Evolutionary conservation across 2,888 invertebrate genomes (phyloP), one percentile per base, ranked within the genome.

Genomic region (Chrysomela aeneicollis): DNA sequence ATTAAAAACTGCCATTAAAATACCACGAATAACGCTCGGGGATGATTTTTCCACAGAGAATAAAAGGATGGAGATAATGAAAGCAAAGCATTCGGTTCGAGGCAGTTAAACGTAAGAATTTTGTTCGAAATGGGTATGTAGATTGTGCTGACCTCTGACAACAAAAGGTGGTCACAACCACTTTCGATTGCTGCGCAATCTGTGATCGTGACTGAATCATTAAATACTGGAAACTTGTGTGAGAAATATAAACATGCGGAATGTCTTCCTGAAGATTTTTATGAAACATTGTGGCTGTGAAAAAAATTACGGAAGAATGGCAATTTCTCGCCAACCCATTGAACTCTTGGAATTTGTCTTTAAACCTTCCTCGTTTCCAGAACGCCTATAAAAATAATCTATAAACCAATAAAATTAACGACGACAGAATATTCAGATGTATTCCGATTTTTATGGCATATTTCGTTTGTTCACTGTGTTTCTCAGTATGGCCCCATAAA

Each of bases 1-100:
- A 77, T 76, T 77, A 76, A 77, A 76, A 75, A 76, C 62, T 72
- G 74, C 74, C 75, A 76, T 77, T 76, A 77, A 77, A 77, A 76
- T 76, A 70, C 75, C 76, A 73, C 73, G 74, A 75, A n/a, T n/a
- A 72, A 73, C 71, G 69, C 66, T 68, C 68, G 70, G 69, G 64
- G 62, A 59, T 51, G 52, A 60, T 63, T 66, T 63, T 63, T 58
- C 53, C 47, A 47, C 42, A 64, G 50, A 58, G 58, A 52, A 52
- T 59, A 54, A 52, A 60, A 50, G 60, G 63, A 61, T 59, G 54
- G 55, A 66, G 49, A 60, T 61, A 64, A 64, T 61, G 55, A 61
- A 55, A 50, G 51, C 21, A 59, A 59, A 63, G 59, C 26, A 59
- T 63, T 60, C 55, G 50, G 57, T 42, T 26, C 32, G 60, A 60